Base-by-base conservation (phyloP, 2,113 vertebrate species). In the Dipodomys ordii region DNA sequence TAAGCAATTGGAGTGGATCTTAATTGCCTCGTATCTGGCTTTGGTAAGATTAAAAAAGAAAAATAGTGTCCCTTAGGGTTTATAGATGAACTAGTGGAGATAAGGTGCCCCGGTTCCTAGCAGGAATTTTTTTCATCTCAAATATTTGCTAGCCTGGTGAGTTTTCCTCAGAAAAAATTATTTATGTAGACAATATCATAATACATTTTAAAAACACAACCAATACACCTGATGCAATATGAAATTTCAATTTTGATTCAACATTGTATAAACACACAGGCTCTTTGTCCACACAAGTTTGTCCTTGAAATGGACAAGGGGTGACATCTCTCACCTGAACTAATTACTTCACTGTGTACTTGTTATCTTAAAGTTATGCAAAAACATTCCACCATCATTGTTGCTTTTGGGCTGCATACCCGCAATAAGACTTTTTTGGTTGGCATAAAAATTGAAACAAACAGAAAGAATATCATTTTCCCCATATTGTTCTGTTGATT, bases 21-120 rank as follows among this genome's bases (percentile, higher is more conserved):
- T 69, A 39, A 16, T 35, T 19, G 30, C 30, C 5, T 88, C 0
- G 1, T 23, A 18, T 3, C 7, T 57, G 10, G 1, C n/a, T 27
- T n/a, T 57, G 7, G 46, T 6, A 53, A 67, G 27, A 25, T 20
- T 25, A 69, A 62, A 35, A 6, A 1, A 73, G 27, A 71, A 7
- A 3, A 32, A 3, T 13, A 25, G 25, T 57, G 13, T 57, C 23
- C 39, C 10, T 25, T 53, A 1, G 7, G 5, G 13, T 25, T 6
- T 8, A 6, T 22, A 2, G 27, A 18, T 4, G 30, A 85, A 1
- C 2, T 1, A n/a, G 4, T 11, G 9, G 10, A 79, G 10, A 60
- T 44, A 15, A 49, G 4, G 39, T 39, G 39, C 39, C 60, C n/a
- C 15, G 30, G 12, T 0, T 23, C 12, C 28, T 23, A 19, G 8